Percentiles rank a stretch among this genome's conserved stretches.
Conservation (phyloP, 2,888 invertebrate species). For the Itoplectis maculator region DNA sequence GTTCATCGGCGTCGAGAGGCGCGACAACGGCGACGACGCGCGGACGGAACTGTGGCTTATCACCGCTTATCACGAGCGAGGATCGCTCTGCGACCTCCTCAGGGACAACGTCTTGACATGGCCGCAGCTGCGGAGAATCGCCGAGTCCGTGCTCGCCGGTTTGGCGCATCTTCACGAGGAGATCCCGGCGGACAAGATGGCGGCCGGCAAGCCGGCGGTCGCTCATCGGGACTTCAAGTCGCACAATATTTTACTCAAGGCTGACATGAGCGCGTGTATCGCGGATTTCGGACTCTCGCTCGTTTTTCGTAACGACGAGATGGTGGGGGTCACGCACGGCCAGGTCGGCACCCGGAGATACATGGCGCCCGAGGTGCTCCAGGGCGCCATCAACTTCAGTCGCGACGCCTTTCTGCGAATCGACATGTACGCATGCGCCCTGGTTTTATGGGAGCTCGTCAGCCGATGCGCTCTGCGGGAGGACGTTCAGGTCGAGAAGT, state of each 20-base stretch:
- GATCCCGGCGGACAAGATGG: constrained; percentile 85
- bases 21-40: constrained; percentile 91
- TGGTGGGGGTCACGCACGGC: constrained; percentile 96
- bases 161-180: neutral
- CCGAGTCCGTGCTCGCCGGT: constrained; percentile 90
- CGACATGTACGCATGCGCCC: constrained; percentile 98
- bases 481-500: constrained; percentile 81
- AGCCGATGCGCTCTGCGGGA: constrained; percentile 90
- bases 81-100: constrained; percentile 97
- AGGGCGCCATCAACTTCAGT: constrained; percentile 98
- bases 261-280: constrained; percentile 96
- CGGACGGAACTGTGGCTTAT: constrained; percentile 97
- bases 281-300: constrained; percentile 98
- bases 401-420: constrained; percentile 97
- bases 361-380: constrained; percentile 99
- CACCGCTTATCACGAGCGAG: constrained; percentile 96
- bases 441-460: constrained; percentile 97
- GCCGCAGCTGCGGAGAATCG: constrained; percentile 93
- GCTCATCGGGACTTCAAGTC: constrained; percentile 99
- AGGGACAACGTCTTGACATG: constrained; percentile 96
- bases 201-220: constrained; percentile 94
- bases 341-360: constrained; percentile 96
- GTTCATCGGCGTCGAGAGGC: neutral
- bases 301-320: constrained; percentile 94
- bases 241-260: constrained; percentile 97